Conservation (phyloP, 2,888 invertebrate genomes). For the Saturnia pavonia region DNA sequence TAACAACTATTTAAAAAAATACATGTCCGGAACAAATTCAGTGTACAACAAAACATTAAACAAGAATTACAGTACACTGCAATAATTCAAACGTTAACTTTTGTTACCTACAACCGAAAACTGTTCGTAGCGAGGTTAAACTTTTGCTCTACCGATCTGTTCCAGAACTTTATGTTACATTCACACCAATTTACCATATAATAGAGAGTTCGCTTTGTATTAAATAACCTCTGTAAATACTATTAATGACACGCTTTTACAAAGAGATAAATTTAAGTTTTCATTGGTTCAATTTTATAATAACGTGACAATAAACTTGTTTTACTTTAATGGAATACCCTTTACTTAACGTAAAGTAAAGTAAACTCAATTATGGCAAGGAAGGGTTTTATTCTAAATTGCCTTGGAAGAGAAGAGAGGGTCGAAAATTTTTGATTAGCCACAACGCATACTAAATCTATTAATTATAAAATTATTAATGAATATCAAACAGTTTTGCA, state of each 20-base stretch:
- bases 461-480: too few species aligned
- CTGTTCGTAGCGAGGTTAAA: background rate
- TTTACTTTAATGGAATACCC: too few species aligned
- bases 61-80: constrained; percentile 3
- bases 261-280: background rate
- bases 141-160: background rate
- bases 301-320: too few species aligned
- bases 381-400: too few species aligned
- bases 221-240: background rate
- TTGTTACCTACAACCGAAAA: constrained; percentile 7
- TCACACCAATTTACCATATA: background rate
- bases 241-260: background rate
- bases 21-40: background rate
- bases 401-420: too few species aligned
- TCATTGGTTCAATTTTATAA: too few species aligned
- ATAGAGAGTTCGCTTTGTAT: background rate
- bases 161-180: background rate
- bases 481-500: too few species aligned
- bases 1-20: background rate
- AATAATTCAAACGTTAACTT: constrained; percentile 10
- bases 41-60: background rate
- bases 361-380: too few species aligned
- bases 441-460: too few species aligned
- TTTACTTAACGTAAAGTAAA: too few species aligned
- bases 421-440: too few species aligned